Percentiles rank a stretch among this genome's conserved stretches.
phyloP scores from a whole-genome alignment of 1,140 invertebrate genomes.

The Bombus pyrosoma region DNA sequence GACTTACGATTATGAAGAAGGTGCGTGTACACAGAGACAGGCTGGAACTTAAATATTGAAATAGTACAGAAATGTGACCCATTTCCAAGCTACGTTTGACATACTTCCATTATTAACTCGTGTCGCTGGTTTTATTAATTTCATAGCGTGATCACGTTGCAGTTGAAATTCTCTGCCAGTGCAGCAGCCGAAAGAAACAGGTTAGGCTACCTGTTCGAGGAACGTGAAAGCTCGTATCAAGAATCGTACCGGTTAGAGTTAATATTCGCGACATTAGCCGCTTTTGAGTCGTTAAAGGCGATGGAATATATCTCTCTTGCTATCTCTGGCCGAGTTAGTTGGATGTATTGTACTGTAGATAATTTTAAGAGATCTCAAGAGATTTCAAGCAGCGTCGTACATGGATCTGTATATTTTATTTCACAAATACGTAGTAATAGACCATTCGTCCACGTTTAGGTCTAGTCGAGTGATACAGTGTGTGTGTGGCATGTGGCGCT shows the following conservation, averaged over 20 bases:
- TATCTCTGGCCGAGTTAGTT: too few relatives aligned
- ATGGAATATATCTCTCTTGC: too few relatives aligned
- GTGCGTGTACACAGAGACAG: background rate
- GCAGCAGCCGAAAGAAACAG: slow-evolving; percentile 29
- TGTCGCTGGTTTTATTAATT: slow-evolving; percentile 36
- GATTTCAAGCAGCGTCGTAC: too few relatives aligned
- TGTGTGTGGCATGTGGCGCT: too few relatives aligned
- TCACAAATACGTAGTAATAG: too few relatives aligned
- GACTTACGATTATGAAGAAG: background rate
- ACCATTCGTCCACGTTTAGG: too few relatives aligned
- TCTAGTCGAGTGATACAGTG: too few relatives aligned
- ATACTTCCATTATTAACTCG: slow-evolving; percentile 41
- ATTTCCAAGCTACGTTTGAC: slow-evolving; percentile 43
- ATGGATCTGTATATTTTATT: too few relatives aligned
- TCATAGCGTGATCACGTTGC: slow-evolving; percentile 42
- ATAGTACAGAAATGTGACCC: slow-evolving; percentile 42
- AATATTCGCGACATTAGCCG: slow-evolving; percentile 10
- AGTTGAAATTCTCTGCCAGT: background rate
- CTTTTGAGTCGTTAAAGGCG: background rate
- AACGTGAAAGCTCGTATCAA: slow-evolving; percentile 43
- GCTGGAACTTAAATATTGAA: slow-evolving; percentile 30
- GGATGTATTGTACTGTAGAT: too few relatives aligned
- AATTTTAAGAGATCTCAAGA: too few relatives aligned
- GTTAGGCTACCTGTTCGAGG: background rate
- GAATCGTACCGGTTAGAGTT: background rate